Percentiles rank a stretch among this genome's conserved stretches.
Evolutionary conservation across 2,113 vertebrate genomes (phyloP).

Genomic region (Rhea pennata): DNA sequence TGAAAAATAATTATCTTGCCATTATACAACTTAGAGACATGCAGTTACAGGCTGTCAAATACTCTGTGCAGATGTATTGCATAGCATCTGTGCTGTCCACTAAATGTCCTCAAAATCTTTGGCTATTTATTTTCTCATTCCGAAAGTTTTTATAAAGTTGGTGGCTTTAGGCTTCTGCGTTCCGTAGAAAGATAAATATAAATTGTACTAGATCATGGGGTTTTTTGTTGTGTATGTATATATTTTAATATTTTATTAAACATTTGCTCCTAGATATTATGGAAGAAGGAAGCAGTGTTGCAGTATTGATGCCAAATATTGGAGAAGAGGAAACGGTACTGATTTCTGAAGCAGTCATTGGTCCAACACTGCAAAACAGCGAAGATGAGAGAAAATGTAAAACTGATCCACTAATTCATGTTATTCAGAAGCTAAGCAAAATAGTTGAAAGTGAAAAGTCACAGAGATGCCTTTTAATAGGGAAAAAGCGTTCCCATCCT

Average conservation of each 20-base stretch:
- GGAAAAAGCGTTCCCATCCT: constrained; percentile 83
- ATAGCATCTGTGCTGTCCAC: neutral
- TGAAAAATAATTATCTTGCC: neutral
- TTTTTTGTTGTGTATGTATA: neutral
- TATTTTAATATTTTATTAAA: neutral
- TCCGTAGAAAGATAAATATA: neutral
- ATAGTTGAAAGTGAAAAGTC: constrained; percentile 92
- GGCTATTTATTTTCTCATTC: neutral
- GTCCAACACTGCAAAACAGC: constrained; percentile 56
- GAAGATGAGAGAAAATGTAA: constrained; percentile 76
- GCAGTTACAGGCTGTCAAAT: neutral
- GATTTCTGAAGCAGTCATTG: constrained; percentile 75
- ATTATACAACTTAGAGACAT: neutral
- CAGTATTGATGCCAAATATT: constrained; percentile 82
- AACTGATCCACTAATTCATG: constrained; percentile 90
- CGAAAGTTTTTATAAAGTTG: neutral
- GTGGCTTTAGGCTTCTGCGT: neutral
- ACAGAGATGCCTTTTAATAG: constrained; percentile 82
- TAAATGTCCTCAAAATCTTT: neutral
- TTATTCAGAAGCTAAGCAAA: constrained; percentile 96
- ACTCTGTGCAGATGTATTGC: neutral
- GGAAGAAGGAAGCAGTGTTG: constrained; percentile 86
- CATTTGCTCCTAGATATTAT: constrained; percentile 80
- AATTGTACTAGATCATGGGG: neutral
- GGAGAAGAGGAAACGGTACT: constrained; percentile 79